These are phyloP conservation scores for Ophthalmolycus amberensis DNA, from an alignment of 2,113 vertebrate species.

Conservation along the genomic window DNA sequence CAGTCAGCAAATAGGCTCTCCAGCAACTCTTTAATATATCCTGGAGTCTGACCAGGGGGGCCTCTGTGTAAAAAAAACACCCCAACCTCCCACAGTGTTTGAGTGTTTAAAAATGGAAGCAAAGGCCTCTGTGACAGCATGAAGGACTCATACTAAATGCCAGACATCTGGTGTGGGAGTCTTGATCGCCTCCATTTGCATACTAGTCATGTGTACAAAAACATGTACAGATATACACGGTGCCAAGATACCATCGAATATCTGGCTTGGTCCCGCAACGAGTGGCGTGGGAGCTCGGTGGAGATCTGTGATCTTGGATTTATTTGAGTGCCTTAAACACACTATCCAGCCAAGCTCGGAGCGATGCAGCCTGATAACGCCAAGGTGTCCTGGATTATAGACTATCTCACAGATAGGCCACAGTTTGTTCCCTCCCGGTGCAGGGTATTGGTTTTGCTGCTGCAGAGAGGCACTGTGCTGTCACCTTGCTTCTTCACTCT, in stretches of 20 bases:
- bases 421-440: conserved; percentile 63
- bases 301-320: conserved; percentile 58
- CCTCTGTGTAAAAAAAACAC: conserved; percentile 37
- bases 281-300: conserved; percentile 9
- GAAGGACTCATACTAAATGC: conserved; percentile 17
- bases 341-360: conserved; percentile 60
- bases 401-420: conserved; percentile 61
- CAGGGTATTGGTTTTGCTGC: conserved; percentile 67
- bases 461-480: conserved; percentile 46
- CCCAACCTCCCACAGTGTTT: conserved; percentile 33
- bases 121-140: conserved; percentile 29
- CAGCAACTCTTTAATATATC: conserved; percentile 69
- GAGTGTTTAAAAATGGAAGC: conserved; percentile 38
- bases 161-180: conserved; percentile 27
- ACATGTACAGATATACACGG: conserved; percentile 6
- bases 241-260: background rate
- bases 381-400: conserved; percentile 76
- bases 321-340: conserved; percentile 56
- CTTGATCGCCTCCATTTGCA: conserved; percentile 30
- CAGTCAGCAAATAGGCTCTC: conserved; percentile 68
- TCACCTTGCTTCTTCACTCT: conserved; percentile 47
- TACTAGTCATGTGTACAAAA: conserved; percentile 14
- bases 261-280: background rate
- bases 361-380: conserved; percentile 69
- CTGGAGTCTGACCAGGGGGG: conserved; percentile 57